phyloP scores from a whole-genome alignment of 2,888 invertebrate genomes.

The Drosophila maculinotata region DNA sequence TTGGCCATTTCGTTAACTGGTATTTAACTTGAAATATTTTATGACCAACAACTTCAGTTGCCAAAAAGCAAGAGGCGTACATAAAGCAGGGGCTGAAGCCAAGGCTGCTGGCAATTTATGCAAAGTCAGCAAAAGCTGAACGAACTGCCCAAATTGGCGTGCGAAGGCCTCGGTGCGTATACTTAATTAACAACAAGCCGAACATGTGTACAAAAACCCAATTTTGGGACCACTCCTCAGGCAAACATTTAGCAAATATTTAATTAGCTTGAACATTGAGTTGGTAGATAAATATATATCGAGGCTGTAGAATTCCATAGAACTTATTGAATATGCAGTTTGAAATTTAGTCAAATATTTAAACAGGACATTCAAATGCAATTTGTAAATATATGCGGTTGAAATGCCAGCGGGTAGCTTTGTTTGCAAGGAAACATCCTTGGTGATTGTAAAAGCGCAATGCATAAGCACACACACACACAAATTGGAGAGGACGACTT shows the following conservation, averaged over 20 bases:
- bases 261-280: conserved; percentile 53
- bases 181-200: conserved; percentile 71
- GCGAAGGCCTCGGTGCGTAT: conserved; percentile 56
- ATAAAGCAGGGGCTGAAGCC: conserved; percentile 21
- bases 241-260: conserved; percentile 68
- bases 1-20: conserved; percentile 60
- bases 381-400: conserved; percentile 26
- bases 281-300: conserved; percentile 4
- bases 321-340: conserved; percentile 56
- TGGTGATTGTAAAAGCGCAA: conserved; percentile 61
- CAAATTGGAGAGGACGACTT: conserved; percentile 1
- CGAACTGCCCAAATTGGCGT: conserved; percentile 42
- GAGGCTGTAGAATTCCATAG: conserved; percentile 2
- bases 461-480: conserved; percentile 29
- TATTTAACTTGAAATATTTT: conserved; percentile 51
- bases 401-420: conserved; percentile 3
- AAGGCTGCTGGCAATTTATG: conserved; percentile 60
- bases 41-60: conserved; percentile 35
- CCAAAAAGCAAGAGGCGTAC: conserved; percentile 3
- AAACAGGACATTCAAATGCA: conserved; percentile 47
- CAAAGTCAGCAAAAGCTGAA: conserved; percentile 70
- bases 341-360: conserved; percentile 62
- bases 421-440: conserved; percentile 26
- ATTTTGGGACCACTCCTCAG: conserved; percentile 22
- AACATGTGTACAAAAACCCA: conserved; percentile 48